Evolutionary conservation across 2,113 vertebrate genomes (phyloP).

Genomic region (Conger conger): DNA sequence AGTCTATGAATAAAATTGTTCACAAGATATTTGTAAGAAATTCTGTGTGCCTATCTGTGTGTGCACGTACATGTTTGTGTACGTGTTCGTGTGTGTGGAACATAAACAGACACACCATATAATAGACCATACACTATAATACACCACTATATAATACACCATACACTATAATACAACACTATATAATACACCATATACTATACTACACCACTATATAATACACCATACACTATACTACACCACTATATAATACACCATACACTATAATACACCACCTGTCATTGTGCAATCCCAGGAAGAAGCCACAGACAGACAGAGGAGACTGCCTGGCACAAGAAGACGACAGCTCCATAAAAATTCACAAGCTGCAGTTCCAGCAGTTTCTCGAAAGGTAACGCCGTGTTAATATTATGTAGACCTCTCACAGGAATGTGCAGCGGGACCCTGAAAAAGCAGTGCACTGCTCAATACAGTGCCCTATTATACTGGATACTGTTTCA

Average conservation of each 20-base stretch:
- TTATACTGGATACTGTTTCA: not conserved
- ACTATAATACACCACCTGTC: not conserved
- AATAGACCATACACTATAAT: too few species aligned
- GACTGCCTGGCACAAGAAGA: not conserved
- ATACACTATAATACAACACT: not conserved
- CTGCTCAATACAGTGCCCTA: not conserved
- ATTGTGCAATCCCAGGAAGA: not conserved
- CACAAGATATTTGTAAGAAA: too few species aligned
- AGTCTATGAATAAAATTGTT: too few species aligned
- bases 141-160: too few species aligned
- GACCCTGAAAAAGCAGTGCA: not conserved
- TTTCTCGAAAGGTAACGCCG: constrained; percentile 60
- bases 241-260: too few species aligned
- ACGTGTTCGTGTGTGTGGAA: not conserved
- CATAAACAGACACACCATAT: too few species aligned
- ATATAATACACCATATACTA: too few species aligned
- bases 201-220: too few species aligned
- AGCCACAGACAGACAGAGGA: not conserved
- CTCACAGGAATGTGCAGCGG: not conserved
- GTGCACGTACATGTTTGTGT: not conserved
- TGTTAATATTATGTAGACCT: not conserved
- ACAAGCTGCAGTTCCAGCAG: constrained; percentile 47
- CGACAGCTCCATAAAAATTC: constrained; percentile 41
- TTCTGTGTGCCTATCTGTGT: not conserved
- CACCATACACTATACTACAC: too few species aligned